Base-by-base conservation (phyloP, 2,888 invertebrate genomes). In the Hololepta plana region DNA sequence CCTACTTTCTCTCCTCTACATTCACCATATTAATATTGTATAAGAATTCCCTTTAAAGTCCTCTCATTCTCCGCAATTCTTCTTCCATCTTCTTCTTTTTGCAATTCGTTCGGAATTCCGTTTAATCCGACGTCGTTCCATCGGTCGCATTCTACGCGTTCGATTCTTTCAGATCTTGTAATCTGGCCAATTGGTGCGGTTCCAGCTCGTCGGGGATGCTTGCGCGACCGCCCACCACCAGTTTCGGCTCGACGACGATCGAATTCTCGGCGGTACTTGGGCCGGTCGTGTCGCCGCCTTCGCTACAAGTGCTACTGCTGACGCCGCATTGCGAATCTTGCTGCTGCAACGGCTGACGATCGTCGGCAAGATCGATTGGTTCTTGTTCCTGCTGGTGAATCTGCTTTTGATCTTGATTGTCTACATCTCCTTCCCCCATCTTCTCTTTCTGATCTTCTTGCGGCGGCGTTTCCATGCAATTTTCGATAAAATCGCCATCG, bases 191-290 rank as follows among this genome's bases (percentile, higher is more conserved):
- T 51, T 85, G 85, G 47, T 84, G 81, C 14, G 84, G 81, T 44
- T 84, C 85, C 35, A 87, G 62, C 53, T 85, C 87, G 55, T 85
- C 85, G 19, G 85, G 85, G 49, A 85, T 80, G 42, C 77, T 79
- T 32, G 80, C 80, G 31, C 80, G 62, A 23, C 80, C 79, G 13
- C 77, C 80, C 7, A 77, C 72, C 2, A 77, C 68, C 36, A 72
- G 71, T 24, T 69, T 66, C 9, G 49, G 48, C 28, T 55, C 56
- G 29, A 62, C 53, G 29, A 61, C 60, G 29, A 71, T 66, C 1
- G 72, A 67, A 53, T 66, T 65, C 33, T 65, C 66, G 6, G 61
- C 64, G 10, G 65, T 66, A 20, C 69, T 69, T 3, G 67, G 69
- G 3, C 39, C 68, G 28, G 67, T 66, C 16, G 67, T 60, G 37